Base-by-base conservation (phyloP, 2,888 invertebrate species). In the Drosophila crucigera region DNA sequence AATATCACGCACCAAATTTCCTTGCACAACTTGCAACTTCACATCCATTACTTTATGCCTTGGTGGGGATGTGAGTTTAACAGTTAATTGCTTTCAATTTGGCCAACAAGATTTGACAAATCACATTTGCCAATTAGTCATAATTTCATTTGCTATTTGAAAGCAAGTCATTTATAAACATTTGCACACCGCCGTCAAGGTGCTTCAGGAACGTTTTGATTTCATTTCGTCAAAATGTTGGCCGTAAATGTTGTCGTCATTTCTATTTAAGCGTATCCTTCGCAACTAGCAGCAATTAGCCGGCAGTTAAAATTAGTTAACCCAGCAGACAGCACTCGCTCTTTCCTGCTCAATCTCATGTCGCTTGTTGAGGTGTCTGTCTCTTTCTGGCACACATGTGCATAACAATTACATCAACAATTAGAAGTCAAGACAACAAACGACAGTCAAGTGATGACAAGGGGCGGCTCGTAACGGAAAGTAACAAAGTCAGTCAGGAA, bases 371-470 rank as follows among this genome's bases (percentile, higher is more conserved):
- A n/a, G 22, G 9, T 54, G 39, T 10, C 47, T 43, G 9, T 35
- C 19, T 52, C 43, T 61, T 43, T 56, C 37, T 25, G 39, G 7
- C 47, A 53, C 65, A 73, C 81, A 73, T 66, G 68, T 78, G 70
- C 75, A 80, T 68, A 72, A 69, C 61, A 82, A 82, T 74, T 59
- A 73, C 73, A 71, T 67, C 80, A 80, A 71, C 80, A 88, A 84
- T 84, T 84, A 81, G 71, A 73, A 71, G 60, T 35, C 63, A 73
- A 72, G 59, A 7, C 55, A 39, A 67, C 53, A 66, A 78, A 83
- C 71, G 81, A 81, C 69, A 75, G 69, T 52, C 28, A 64, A 22
- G 68, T 56, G 74, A 33, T n/a, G 58, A 39, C 30, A 30, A 53
- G 22, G 28, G 30, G 43, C 62, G 52, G 62, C 41, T 41, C 58